These are phyloP conservation scores for Sclerurus mexicanus DNA, from an alignment of 2,113 vertebrate genomes.

Conservation along the genomic window DNA sequence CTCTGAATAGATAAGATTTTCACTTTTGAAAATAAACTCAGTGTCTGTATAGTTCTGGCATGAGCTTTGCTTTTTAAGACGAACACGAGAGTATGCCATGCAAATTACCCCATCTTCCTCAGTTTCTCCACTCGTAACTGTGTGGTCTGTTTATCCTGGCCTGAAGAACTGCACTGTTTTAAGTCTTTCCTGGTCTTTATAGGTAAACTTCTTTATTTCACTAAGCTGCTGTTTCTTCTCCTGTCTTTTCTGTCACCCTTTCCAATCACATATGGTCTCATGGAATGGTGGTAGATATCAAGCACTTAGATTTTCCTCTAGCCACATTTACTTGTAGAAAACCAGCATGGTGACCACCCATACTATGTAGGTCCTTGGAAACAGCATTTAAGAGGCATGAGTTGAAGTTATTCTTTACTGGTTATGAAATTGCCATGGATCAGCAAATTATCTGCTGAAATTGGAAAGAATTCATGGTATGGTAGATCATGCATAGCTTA, in stretches of 20 bases:
- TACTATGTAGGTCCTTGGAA: not conserved
- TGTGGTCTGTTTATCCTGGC: not conserved
- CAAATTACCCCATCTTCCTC: not conserved
- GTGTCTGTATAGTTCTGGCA: not conserved
- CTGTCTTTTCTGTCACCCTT: not conserved
- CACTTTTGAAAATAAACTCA: not conserved
- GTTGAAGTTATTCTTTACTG: not conserved
- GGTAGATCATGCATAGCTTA: not conserved
- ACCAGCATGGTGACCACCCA: not conserved
- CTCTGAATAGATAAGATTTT: not conserved
- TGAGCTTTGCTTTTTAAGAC: not conserved
- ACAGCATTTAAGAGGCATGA: not conserved
- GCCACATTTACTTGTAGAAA: not conserved
- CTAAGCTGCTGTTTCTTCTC: not conserved
- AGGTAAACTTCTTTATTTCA: not conserved
- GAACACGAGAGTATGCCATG: not conserved
- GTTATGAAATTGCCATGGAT: not conserved
- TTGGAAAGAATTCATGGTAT: not conserved
- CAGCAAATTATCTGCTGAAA: not conserved
- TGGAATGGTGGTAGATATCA: not conserved
- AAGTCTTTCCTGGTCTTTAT: not conserved
- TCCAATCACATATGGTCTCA: not conserved
- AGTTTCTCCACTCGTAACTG: not conserved
- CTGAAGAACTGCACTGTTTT: not conserved
- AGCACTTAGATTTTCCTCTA: not conserved